Evolutionary conservation across 2,888 invertebrate genomes (phyloP), one percentile per base, ranked within the genome.

Genomic region (Scaptomyza tumidula): DNA sequence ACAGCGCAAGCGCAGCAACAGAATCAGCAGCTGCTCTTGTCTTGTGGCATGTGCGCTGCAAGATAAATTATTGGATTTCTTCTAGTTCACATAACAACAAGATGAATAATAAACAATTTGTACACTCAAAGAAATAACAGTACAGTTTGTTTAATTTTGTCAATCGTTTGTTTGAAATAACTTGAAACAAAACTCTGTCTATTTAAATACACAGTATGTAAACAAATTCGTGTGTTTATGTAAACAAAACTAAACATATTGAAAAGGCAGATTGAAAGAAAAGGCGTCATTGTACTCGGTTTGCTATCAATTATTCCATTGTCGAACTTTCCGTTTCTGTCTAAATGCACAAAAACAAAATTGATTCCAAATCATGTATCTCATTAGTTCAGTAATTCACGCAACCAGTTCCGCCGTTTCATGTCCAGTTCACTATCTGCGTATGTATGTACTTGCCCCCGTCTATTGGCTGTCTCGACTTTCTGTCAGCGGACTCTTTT

Each of bases 401-500:
- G 56, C 67, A 31, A 35, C 33, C 19, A 48, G 46, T 59, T 62
- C 52, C 44, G 52, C n/a, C n/a, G n/a, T n/a, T 45, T 33, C 44
- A 44, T 45, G 41, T 16, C 48, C 44, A 49, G 27, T 56, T 56
- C 53, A 57, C 55, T 60, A 73, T 60, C 59, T 49, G 19, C 33
- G 27, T n/a, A n/a, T n/a, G n/a, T n/a, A n/a, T n/a, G n/a, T 58
- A 43, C 37, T 39, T 46, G 58, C 57, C 56, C 41, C 58, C 37
- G 66, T 73, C 72, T 70, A 54, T 31, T 14, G 52, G 1, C 24
- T n/a, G 67, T 63, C 70, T 65, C 54, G 46, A 45, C 64, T 75
- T 64, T 65, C 82, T 78, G 70, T 65, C 79, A 81, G 70, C 70
- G 78, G 69, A 81, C 69, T 62, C 53, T 43, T 52, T 52, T 65